Evolutionary conservation across 2,888 invertebrate genomes (phyloP).

Genomic region (Plutella xylostella): DNA sequence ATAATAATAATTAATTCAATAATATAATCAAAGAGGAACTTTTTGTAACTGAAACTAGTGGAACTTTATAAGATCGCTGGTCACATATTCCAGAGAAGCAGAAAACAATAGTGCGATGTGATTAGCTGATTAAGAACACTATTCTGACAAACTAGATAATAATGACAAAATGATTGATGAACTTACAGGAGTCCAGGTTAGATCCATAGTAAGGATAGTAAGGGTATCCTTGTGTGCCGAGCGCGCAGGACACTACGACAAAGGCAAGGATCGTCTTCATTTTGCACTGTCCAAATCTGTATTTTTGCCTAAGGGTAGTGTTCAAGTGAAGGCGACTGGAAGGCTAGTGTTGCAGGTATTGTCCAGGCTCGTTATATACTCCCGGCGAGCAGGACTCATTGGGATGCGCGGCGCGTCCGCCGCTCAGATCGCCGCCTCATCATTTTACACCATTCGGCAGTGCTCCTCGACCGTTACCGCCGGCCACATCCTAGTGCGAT

Average conservation of each 20-base stretch:
- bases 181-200: slow-evolving; percentile 55
- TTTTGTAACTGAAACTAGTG: too few relatives aligned
- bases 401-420: slow-evolving; percentile 44
- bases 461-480: slow-evolving; percentile 50
- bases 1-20: too few relatives aligned
- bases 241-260: slow-evolving; percentile 35
- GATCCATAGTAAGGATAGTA: slow-evolving; percentile 52
- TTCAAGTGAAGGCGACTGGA: slow-evolving; percentile 30
- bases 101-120: too few relatives aligned
- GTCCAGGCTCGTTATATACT: slow-evolving; percentile 47
- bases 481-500: slow-evolving; percentile 35
- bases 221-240: slow-evolving; percentile 41
- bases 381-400: slow-evolving; percentile 47
- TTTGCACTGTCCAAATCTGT: slow-evolving; percentile 15
- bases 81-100: too few relatives aligned
- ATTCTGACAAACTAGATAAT: background rate
- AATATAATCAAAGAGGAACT: too few relatives aligned
- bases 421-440: slow-evolving; percentile 33
- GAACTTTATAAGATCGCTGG: too few relatives aligned
- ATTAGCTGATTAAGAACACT: too few relatives aligned
- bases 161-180: too few relatives aligned
- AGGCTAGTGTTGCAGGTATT: slow-evolving; percentile 38
- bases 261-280: slow-evolving; percentile 38
- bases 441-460: slow-evolving; percentile 44
- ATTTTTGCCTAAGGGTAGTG: slow-evolving; percentile 31